Base-by-base conservation (phyloP, 2,888 invertebrate genomes). In the Galerucella nymphaeae region DNA sequence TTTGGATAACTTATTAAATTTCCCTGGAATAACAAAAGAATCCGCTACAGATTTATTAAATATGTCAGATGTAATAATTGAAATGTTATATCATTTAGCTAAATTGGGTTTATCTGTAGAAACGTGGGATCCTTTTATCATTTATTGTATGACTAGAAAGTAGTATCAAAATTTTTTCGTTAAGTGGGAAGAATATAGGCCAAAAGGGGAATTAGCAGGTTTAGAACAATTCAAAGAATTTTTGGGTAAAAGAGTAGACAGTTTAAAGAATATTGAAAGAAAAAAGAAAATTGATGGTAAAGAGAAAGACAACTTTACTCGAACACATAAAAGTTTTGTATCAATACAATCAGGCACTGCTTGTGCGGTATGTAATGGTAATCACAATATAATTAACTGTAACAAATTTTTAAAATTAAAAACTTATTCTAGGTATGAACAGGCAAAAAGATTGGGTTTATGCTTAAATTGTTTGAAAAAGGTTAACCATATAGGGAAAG, bases 151-250 rank as follows among this genome's bases (percentile, higher is more conserved):
- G 42, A 42, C 42, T 11, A 42, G 5, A 42, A 42, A 42, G 8
- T 10, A 3, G 42, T 2, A 42, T 42, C 42, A 42, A 42, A 42
- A 42, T 42, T 42, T 5, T 42, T 42, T 42, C 11, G 42, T 42
- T 10, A 42, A 42, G 42, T 42, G 42, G 42, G 42, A 11, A 42
- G 42, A 42, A 42, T 42, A 42, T 42, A 8, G 42, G 14, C 48
- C 48, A 14, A 48, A 48, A 48, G 48, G 14, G 14, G 48, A 48
- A n/a, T n/a, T 48, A n/a, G 48, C 48, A n/a, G n/a, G 13, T 48
- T 48, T n/a, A 48, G n/a, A n/a, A 48, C n/a, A 48, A 48, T 48
- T 48, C 13, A 48, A 48, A 48, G 48, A 48, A 48, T n/a, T n/a
- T 48, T 48, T 48, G 48, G 48, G 13, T 48, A 48, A 48, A n/a